Base-by-base conservation (phyloP, 2,797 vertebrate species). In the Thripadectes ignobilis region DNA sequence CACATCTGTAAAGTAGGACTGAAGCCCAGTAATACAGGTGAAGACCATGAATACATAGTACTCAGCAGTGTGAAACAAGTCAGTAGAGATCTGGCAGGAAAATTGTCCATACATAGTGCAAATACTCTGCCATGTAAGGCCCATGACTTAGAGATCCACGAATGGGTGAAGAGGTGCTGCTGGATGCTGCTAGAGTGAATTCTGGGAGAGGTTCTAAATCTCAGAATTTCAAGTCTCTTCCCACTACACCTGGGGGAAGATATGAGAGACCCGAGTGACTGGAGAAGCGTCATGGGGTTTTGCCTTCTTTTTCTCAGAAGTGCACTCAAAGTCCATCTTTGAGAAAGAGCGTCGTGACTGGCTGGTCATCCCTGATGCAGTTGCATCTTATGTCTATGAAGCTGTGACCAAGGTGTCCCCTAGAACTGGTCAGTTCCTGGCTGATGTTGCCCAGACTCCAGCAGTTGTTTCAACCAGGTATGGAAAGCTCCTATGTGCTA, bases 311-410 rank as follows among this genome's bases (percentile, higher is more conserved):
- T 73, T 67, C 80, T 46, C 94, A 97, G 97, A 96, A 96, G 94
- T 89, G 87, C 92, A 95, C 24, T 97, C 95, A 34, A 98, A 96
- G 69, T 69, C 95, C 22, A 1, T 97, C 45, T 80, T 81, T 59
- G 97, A 97, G 13, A 96, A 15, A 81, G 96, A 96, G 3, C 94
- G 95, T n/a, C 86, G 86, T 55, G 96, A 98, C 41, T 96, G 89
- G 96, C 14, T 97, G 89, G 89, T 92, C 46, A 21, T 95, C 51
- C 96, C 96, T 0, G 97, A 98, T 9, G 12, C 93, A 62, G 23
- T 96, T 84, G 92, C 49, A 72, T 67, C 79, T 71, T 92, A 89
- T 54, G 3, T 94, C 48, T 97, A 91, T 7, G 78, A 95, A 69
- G 4, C 30, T 58, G 89, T 97, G 89, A 95, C 95, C 75, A 86